A percentile compares a stretch with the other conserved stretches of the same genome.
phyloP scores from a whole-genome alignment of 2,888 invertebrate genomes.

The Drosophila pegasa region DNA sequence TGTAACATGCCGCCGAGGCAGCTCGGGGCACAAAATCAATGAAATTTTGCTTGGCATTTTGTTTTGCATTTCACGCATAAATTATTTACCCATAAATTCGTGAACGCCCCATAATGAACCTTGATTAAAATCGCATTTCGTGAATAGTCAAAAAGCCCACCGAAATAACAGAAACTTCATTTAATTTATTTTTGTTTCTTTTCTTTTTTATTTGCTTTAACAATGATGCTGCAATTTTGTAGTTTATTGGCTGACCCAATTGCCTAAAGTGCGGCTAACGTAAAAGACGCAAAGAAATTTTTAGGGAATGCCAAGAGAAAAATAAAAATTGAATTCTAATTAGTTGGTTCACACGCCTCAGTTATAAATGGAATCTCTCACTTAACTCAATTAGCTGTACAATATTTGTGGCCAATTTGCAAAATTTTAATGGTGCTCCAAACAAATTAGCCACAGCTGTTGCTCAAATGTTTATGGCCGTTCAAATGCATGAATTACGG shows the following conservation, averaged over 20 bases:
- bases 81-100: constrained; percentile 62
- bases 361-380: constrained; percentile 25
- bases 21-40: constrained; percentile 29
- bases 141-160: constrained; percentile 25
- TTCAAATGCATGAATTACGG: constrained; percentile 47
- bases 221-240: constrained; percentile 68
- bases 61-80: constrained; percentile 70
- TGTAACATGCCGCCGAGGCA: constrained; percentile 45
- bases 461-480: constrained; percentile 49
- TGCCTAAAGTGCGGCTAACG: constrained; percentile 24
- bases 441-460: constrained; percentile 71
- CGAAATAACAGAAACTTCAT: constrained; percentile 14
- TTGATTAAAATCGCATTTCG: constrained; percentile 62
- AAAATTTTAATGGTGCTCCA: constrained; percentile 60
- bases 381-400: constrained; percentile 48
- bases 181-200: constrained; percentile 1
- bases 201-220: constrained; percentile 13
- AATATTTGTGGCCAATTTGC: constrained; percentile 49
- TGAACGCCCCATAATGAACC: constrained; percentile 63
- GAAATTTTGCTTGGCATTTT: constrained; percentile 48
- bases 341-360: constrained; percentile 56
- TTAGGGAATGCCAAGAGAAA: constrained; percentile 10
- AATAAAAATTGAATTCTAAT: constrained; percentile 42
- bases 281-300: constrained; percentile 12
- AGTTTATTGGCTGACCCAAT: constrained; percentile 58